Evolutionary conservation across 2,888 invertebrate genomes (phyloP).

Genomic region (Neoaliturus tenellus): DNA sequence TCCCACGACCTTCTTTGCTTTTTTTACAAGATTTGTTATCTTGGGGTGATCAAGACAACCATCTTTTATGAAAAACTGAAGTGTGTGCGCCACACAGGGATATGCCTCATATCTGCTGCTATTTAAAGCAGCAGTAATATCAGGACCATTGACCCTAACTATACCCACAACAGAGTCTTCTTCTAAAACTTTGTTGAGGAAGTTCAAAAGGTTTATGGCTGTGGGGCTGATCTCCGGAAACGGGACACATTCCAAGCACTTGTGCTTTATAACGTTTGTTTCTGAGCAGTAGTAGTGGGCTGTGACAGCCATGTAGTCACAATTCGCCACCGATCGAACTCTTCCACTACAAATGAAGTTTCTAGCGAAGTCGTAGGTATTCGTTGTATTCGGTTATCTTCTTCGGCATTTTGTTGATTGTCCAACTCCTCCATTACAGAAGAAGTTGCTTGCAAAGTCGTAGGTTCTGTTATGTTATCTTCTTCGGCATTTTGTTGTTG

Average conservation of each 20-base stretch:
- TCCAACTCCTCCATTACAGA: too few species aligned
- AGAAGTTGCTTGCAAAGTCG: too few species aligned
- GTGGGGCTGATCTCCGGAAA: slow-evolving; percentile 18
- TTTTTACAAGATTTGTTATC: neutral
- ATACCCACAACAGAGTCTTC: neutral
- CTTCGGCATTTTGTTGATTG: too few species aligned
- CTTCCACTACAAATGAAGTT: too few species aligned
- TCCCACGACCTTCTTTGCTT: slow-evolving; percentile 14
- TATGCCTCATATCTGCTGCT: neutral
- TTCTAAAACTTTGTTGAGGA: neutral
- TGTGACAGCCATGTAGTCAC: slow-evolving; percentile 31
- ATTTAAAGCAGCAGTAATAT: slow-evolving; percentile 4
- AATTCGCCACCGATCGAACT: neutral
- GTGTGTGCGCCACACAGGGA: neutral
- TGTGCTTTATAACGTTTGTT: neutral
- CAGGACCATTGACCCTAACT: neutral
- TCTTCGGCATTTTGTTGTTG: too few species aligned
- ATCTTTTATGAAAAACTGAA: neutral
- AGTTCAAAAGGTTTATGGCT: neutral
- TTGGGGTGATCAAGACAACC: neutral
- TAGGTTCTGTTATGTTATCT: too few species aligned
- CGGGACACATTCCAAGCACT: slow-evolving; percentile 34
- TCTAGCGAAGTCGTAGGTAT: too few species aligned
- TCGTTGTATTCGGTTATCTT: too few species aligned
- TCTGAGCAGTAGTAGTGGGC: neutral